Base-by-base conservation (phyloP, 1,140 invertebrate genomes). In the Habropoda laboriosa region DNA sequence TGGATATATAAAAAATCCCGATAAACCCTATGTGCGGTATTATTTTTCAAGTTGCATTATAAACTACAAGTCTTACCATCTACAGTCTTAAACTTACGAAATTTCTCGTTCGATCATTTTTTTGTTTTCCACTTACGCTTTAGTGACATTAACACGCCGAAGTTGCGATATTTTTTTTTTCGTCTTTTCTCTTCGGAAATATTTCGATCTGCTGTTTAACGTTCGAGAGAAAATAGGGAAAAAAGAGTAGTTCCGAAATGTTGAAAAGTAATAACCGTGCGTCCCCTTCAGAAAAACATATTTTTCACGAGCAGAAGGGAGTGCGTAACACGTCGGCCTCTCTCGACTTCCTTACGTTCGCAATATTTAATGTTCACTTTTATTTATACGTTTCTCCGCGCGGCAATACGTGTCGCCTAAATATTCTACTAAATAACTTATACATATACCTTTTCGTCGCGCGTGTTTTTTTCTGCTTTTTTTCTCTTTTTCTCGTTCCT, bases 351-450 rank as follows among this genome's bases (percentile, higher is more conserved):
- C 85, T n/a, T 90, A 89, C 80, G 71, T 80, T 85, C 86, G 67
- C 82, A 85, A 64, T 35, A 16, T 63, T 70, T 45, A 57, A 45
- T 71, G 72, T 71, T 53, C 60, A 82, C 73, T 85, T 85, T 85
- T 81, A 74, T 85, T 85, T 81, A 71, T 81, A 81, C 79, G 74
- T 75, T 85, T 79, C 72, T 82, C 47, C 76, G 70, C 72, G 82
- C 78, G 73, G 73, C 74, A 79, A 86, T 83, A 85, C 83, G 70
- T 86, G 70, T 74, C 72, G 64, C 51, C 70, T 89, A 88, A 85
- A 71, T 81, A 86, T 84, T 89, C 89, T 91, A 90, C 90, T 89
- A 91, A 89, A 91, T 89, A 86, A 91, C 85, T 90, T 86, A 85
- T 79, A 79, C 78, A 61, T 58, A 32, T 77, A 70, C 81, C 72